Conservation (phyloP, 2,797 vertebrate species). For the Dallia pectoralis region DNA sequence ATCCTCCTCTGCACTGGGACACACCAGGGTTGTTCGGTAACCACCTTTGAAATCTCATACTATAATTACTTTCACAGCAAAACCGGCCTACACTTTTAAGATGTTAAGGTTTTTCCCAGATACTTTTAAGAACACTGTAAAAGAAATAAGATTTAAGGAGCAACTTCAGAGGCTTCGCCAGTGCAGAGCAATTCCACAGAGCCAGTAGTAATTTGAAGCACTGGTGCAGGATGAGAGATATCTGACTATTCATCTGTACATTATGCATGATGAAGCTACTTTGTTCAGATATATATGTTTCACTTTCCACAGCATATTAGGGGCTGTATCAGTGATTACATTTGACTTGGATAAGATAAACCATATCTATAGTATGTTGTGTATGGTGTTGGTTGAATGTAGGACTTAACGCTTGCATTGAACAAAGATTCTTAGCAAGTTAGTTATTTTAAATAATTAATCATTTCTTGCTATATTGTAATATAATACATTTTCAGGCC, state of each 20-base stretch:
- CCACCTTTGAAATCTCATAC: not conserved
- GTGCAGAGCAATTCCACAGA: constrained; percentile 50
- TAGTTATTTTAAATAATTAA: too few relatives aligned
- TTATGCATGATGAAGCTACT: constrained; percentile 35
- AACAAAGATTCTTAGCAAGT: too few relatives aligned
- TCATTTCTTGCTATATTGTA: too few relatives aligned
- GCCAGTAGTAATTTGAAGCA: constrained; percentile 57
- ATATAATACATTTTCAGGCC: too few relatives aligned
- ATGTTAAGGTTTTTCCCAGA: not conserved
- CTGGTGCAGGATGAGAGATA: constrained; percentile 40
- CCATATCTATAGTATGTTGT: not conserved
- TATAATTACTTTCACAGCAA: not conserved
- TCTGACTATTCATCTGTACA: constrained; percentile 59
- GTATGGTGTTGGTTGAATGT: not conserved
- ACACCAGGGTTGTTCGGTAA: not conserved
- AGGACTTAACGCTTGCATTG: not conserved
- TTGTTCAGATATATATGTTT: constrained; percentile 9
- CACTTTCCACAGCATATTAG: not conserved
- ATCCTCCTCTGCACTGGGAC: not conserved
- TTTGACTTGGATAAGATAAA: not conserved
- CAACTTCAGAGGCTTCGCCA: constrained; percentile 48
- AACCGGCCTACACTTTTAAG: not conserved
- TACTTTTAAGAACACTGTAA: constrained; percentile 32
- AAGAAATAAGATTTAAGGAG: constrained; percentile 27
- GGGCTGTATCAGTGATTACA: not conserved